Conservation (phyloP, 2,797 vertebrate species). For the Poecilia wingei region DNA sequence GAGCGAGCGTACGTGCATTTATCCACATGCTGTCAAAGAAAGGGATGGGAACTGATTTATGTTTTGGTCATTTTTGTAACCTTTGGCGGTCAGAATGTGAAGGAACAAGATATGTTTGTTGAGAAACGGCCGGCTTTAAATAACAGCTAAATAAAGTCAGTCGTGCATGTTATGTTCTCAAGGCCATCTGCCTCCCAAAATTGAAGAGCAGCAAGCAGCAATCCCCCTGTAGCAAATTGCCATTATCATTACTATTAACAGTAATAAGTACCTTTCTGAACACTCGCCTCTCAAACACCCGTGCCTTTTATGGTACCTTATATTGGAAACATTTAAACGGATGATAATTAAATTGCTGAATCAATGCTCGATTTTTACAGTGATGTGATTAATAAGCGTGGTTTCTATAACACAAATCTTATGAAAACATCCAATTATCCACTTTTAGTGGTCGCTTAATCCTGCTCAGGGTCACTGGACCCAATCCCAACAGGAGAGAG, state of each 20-base stretch:
- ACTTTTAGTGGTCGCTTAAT: not conserved
- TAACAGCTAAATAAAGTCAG: constrained; percentile 9
- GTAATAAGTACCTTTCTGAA: not conserved
- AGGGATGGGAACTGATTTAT: constrained; percentile 31
- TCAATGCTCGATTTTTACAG: not conserved
- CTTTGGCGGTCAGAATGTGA: constrained; percentile 14
- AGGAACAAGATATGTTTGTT: constrained; percentile 7
- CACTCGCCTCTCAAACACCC: not conserved
- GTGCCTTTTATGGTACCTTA: not conserved
- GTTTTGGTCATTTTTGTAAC: constrained; percentile 39
- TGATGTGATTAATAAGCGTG: not conserved
- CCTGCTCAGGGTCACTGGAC: not conserved
- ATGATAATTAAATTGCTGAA: not conserved
- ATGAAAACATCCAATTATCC: not conserved
- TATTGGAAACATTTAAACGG: not conserved
- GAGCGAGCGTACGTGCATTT: constrained; percentile 32
- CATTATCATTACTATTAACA: constrained; percentile 1
- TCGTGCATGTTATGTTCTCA: constrained; percentile 6
- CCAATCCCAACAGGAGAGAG: not conserved
- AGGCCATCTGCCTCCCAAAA: not conserved
- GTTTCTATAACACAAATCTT: not conserved
- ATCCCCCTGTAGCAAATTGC: not conserved
- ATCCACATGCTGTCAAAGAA: constrained; percentile 28
- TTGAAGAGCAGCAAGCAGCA: not conserved
- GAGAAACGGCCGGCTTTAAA: constrained; percentile 2